Evolutionary conservation across 64 coral and sea anemone genomes (phyloP).

Genomic region (Porites australiensis): DNA sequence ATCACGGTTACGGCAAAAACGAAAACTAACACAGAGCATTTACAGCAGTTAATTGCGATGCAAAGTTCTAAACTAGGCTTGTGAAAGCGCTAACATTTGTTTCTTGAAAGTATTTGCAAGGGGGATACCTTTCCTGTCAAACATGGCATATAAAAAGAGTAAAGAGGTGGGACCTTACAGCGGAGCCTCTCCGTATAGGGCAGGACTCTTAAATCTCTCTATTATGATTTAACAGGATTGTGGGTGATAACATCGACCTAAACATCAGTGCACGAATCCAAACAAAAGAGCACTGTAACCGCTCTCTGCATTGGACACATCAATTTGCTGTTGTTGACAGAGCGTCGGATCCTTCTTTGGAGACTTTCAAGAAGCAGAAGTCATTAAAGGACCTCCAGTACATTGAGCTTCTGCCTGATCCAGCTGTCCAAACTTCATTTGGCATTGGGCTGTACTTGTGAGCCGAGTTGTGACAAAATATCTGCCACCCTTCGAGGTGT

Average conservation of each 20-base stretch:
- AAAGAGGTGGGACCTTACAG: too few species aligned
- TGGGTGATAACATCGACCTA: conserved; percentile 65
- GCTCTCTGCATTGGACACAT: conserved; percentile 70
- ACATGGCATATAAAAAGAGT: too few species aligned
- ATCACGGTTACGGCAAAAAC: too few species aligned
- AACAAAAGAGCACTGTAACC: conserved; percentile 44
- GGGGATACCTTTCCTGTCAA: too few species aligned
- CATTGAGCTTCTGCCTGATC: conserved; percentile 37
- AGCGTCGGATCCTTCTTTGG: conserved; percentile 14
- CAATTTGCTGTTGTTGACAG: conserved; percentile 59
- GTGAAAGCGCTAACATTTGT: too few species aligned
- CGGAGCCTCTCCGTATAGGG: too few species aligned
- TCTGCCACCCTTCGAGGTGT: conserved; percentile 1
- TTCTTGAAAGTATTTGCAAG: too few species aligned
- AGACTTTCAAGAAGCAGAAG: conserved; percentile 38
- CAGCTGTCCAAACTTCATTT: conserved; percentile 36
- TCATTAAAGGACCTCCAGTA: conserved; percentile 26
- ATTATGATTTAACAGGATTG: conserved; percentile 8
- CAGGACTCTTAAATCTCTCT: too few species aligned
- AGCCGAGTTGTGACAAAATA: conserved; percentile 37
- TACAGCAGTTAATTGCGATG: too few species aligned
- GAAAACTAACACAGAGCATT: too few species aligned
- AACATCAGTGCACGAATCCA: conserved; percentile 59
- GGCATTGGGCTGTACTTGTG: conserved; percentile 23
- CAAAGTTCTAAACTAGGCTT: too few species aligned